phyloP scores from a whole-genome alignment of 2,888 invertebrate genomes.

The Hetaerina titia region DNA sequence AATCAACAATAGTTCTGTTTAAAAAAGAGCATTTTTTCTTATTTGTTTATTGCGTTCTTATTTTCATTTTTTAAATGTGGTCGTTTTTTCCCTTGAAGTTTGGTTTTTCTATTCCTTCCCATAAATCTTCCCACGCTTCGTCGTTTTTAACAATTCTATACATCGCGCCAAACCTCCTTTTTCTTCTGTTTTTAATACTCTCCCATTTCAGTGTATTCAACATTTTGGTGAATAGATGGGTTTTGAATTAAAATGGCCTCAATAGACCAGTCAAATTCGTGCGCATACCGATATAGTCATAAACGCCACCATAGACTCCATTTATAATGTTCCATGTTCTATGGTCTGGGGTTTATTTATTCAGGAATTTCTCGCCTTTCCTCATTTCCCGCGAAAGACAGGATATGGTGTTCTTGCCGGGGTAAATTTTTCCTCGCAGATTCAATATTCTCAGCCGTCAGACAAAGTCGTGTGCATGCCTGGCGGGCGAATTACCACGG shows the following conservation, averaged over 20 bases:
- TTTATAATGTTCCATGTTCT: not conserved
- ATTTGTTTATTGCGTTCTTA: too few relatives aligned
- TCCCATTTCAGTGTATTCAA: too few relatives aligned
- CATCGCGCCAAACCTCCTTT: too few relatives aligned
- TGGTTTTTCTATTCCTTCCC: too few relatives aligned
- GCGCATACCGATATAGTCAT: not conserved
- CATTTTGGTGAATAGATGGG: not conserved
- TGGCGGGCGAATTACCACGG: slow-evolving; percentile 36
- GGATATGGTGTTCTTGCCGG: not conserved
- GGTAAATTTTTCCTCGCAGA: slow-evolving; percentile 9
- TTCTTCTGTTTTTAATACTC: too few relatives aligned
- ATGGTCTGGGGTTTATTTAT: slow-evolving; percentile 6
- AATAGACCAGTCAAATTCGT: not conserved
- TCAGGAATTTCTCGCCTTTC: not conserved
- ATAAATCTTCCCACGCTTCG: too few relatives aligned
- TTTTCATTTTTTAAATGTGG: too few relatives aligned
- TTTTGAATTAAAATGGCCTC: not conserved
- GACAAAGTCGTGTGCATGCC: not conserved
- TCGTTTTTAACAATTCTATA: too few relatives aligned
- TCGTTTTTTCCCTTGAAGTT: too few relatives aligned
- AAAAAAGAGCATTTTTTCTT: too few relatives aligned
- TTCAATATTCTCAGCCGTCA: slow-evolving; percentile 51
- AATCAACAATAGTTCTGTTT: too few relatives aligned
- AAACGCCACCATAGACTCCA: not conserved
- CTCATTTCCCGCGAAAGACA: not conserved